Evolutionary conservation across 2,113 vertebrate genomes (phyloP), one percentile per base, ranked within the genome.

Genomic region (Sialia sialis): DNA sequence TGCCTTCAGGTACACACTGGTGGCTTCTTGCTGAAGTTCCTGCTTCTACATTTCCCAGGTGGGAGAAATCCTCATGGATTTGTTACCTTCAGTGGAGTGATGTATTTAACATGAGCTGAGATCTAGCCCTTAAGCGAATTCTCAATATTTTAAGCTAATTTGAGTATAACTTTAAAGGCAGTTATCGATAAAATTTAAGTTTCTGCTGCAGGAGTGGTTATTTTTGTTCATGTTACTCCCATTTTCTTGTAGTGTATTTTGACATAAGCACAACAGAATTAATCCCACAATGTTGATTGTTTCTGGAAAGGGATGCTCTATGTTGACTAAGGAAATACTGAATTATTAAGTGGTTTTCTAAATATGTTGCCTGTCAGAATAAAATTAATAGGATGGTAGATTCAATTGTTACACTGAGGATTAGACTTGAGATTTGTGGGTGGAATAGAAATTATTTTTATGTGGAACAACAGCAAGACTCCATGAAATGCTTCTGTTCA

Each of bases 331-430:
- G 43, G 43, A 52, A 84, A 81, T 89, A 89, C 85, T 93, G 88
- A 91, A 91, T 56, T 94, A 80, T 90, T 92, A 94, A 94, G 78
- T 73, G 67, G 54, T 49, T 95, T 93, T 83, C 39, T 95, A 95
- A 96, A 90, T 86, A 62, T 22, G 32, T 72, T 89, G 26, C 49
- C 62, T 81, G 52, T 84, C 43, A 74, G 22, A 68, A 56, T 48
- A 79, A 76, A 92, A 79, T 86, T 62, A 95, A 83, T 69, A n/a
- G 60, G 34, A 7, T 60, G 34, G 44, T n/a, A 34, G 49, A 41
- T 38, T 8, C 34, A 70, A 6, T 66, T 74, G 29, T 84, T 91
- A 86, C 34, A 67, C 29, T 27, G 27, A 87, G 62, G 29, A 59
- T 78, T 77, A 89, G 36, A 55, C 34, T 13, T 55, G 46, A 77